A percentile compares a stretch with the other conserved stretches of the same genome.
These are phyloP conservation scores for Aleiodes leptofemur DNA, from an alignment of 2,888 invertebrate species.

Conservation along the genomic window DNA sequence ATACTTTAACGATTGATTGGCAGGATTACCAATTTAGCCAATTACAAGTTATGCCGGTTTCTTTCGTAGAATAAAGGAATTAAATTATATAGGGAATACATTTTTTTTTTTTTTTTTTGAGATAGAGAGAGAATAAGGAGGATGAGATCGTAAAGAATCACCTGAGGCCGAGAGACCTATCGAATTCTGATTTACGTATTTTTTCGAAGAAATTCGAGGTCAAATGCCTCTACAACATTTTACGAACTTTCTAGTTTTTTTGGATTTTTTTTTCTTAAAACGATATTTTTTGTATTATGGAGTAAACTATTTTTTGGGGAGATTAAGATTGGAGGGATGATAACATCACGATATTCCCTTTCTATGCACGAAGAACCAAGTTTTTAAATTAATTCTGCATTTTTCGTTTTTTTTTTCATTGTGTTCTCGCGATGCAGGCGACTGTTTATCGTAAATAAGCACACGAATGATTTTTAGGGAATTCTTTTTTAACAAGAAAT, in stretches of 20 bases:
- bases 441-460: slow-evolving; percentile 23
- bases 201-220: slow-evolving; percentile 52
- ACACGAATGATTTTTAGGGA: slow-evolving; percentile 2
- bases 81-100: slow-evolving; percentile 66
- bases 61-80: slow-evolving; percentile 70
- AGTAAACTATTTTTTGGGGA: slow-evolving; percentile 28
- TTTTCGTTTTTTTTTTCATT: slow-evolving; percentile 11
- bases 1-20: slow-evolving; percentile 72
- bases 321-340: slow-evolving; percentile 21
- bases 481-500: neutral
- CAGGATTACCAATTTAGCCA: slow-evolving; percentile 72
- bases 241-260: slow-evolving; percentile 32
- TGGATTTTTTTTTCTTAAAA: slow-evolving; percentile 14
- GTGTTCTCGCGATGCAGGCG: neutral
- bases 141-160: slow-evolving; percentile 53
- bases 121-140: slow-evolving; percentile 15
- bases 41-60: slow-evolving; percentile 64
- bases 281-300: slow-evolving; percentile 16
- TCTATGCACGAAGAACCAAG: slow-evolving; percentile 12
- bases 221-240: slow-evolving; percentile 16
- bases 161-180: slow-evolving; percentile 51
- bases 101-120: slow-evolving; percentile 3
- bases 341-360: slow-evolving; percentile 32
- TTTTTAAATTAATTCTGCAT: slow-evolving; percentile 16
- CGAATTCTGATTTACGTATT: slow-evolving; percentile 59